Evolutionary conservation across 2,888 invertebrate genomes (phyloP), one percentile per base, ranked within the genome.

Genomic region (Microchrysa polita): DNA sequence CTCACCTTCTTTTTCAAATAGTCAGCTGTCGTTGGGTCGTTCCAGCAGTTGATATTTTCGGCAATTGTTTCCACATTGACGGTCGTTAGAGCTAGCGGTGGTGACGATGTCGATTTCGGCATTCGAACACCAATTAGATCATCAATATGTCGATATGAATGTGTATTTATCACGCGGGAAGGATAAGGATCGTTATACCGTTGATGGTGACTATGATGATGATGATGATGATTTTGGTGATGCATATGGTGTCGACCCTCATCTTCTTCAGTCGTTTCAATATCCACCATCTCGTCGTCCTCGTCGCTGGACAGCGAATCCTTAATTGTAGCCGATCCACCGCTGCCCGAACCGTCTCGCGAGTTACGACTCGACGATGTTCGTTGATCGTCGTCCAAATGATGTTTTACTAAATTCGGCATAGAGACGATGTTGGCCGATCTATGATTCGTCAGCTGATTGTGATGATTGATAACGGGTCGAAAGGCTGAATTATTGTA

Each of bases 251-350:
- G 44, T 1, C 20, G 40, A 5, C 22, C 42, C 16, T 67, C 57
- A 1, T 74, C 74, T 18, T 92, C 92, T 80, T 93, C 93, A 0
- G 93, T 94, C 10, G 94, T 94, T 82, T 95, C 95, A 77, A 95
- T 94, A 80, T 95, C 95, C 12, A 95, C 94, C 78, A 91, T 90
- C 82, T 93, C 93, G 79, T 94, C 93, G 75, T 93, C 92, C 79
- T 94, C 93, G 75, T 93, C 92, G 79, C 92, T 92, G 7, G 80
- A 80, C 34, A 78, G 67, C 1, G 78, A 78, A 57, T 80, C 79
- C 53, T 80, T 79, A 1, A 79, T 78, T 4, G 67, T 74, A n/a
- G 65, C 22, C 5, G 74, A 65, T 1, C 87, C 76, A 2, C 27
- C 27, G 14, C 80, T 84, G 63, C 79, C 87, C 76, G 79, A 84